Evolutionary conservation across 2,797 vertebrate genomes (phyloP), one percentile per base, ranked within the genome.

Genomic region (Petrocephalus sullivani): DNA sequence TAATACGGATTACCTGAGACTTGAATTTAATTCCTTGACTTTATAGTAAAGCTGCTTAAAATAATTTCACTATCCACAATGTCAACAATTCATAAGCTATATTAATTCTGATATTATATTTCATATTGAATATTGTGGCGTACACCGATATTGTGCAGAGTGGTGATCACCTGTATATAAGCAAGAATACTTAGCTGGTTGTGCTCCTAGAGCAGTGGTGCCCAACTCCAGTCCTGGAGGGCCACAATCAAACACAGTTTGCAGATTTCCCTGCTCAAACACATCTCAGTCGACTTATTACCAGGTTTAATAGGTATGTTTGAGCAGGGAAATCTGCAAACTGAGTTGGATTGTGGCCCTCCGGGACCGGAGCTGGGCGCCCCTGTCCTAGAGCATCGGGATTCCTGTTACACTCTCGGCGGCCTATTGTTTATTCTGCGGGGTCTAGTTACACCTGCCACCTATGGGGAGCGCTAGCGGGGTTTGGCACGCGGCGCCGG

Each of bases 391-490:
- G 75, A 8, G 37, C 41, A 1, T 49, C 3, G 41, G 67, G 67
- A 28, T 75, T 75, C 33, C 4, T 7, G 67, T 75, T 75, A 41
- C 67, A 81, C 75, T 81, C 37, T 81, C 75, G 9, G 75, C 37
- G 19, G 75, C 37, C 16, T 21, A 49, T 49, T 81, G 75, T 81
- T 81, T 49, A 81, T 81, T 81, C 41, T 81, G 41, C 33, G 23
- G 33, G 23, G 82, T 56, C 41, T 84, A 67, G 60, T 88, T 88
- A 54, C 82, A 64, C 14, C 60, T 19, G 87, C 53, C 54, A n/a
- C 87, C 87, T 88, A 83, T 46, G 87, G 87, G 87, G 87, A 56
- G 87, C 82, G 82, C 87, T 53, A 28, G 21, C 41, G 46, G 21
- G 61, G 57, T 9, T 28, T 33, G 41, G 19, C 71, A 10, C 23